Percentiles rank a stretch among this genome's conserved stretches.
phyloP scores from a whole-genome alignment of 2,797 vertebrate species.

The Psittacula echo region DNA sequence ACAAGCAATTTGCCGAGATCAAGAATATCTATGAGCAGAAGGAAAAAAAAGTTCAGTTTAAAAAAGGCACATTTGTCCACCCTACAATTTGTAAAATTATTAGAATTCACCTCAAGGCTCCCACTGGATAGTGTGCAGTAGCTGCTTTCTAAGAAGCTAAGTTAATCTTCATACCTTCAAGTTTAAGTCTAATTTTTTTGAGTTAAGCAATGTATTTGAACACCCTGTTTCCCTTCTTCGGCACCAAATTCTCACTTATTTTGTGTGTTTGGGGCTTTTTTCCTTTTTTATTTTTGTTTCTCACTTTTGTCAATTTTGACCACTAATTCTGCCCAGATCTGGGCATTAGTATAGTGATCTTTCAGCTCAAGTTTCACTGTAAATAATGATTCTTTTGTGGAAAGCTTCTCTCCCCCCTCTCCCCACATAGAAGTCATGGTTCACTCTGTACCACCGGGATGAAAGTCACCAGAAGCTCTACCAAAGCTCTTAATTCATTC shows the following conservation, averaged over 20 bases:
- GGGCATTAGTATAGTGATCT: neutral
- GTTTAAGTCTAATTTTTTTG: neutral
- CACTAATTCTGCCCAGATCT: neutral
- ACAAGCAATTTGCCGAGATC: neutral
- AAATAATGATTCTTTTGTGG: neutral
- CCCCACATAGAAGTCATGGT: neutral
- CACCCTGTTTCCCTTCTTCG: neutral
- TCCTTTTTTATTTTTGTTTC: neutral
- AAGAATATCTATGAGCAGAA: neutral
- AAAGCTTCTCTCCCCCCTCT: neutral
- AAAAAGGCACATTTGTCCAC: neutral
- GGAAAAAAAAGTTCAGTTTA: neutral
- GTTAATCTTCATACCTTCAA: neutral
- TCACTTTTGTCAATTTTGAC: neutral
- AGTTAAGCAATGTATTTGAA: neutral
- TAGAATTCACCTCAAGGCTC: neutral
- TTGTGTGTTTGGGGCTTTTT: rapidly evolving
- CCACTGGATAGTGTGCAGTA: rapidly evolving
- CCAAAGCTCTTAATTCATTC: neutral
- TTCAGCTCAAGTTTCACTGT: neutral
- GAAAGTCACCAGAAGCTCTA: neutral
- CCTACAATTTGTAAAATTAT: neutral
- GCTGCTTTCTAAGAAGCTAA: neutral
- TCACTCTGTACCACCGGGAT: neutral
- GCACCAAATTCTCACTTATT: neutral